These are phyloP conservation scores for Osmerus mordax DNA, from an alignment of 2,113 vertebrate genomes.

Conservation along the genomic window DNA sequence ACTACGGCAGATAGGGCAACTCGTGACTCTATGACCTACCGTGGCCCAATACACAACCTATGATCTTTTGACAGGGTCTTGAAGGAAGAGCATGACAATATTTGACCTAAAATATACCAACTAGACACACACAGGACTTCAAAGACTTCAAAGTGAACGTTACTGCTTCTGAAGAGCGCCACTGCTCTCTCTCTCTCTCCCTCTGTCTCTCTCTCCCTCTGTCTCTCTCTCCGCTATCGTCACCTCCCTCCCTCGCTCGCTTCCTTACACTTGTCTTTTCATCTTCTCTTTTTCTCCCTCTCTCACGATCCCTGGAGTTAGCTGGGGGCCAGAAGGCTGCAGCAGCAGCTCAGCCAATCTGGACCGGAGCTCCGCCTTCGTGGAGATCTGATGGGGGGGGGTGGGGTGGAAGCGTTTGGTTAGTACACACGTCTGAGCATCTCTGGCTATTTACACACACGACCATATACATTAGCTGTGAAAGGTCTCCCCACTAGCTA, in stretches of 20 bases:
- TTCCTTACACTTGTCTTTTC: slow-evolving; percentile 81
- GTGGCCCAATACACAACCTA: no score
- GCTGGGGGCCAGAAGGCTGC: slow-evolving; percentile 76
- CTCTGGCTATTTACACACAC: background rate
- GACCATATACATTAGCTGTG: background rate
- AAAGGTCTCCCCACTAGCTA: no score
- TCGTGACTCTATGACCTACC: slow-evolving; percentile 2
- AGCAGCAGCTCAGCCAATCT: slow-evolving; percentile 80
- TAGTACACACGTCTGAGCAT: background rate
- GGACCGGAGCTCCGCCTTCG: slow-evolving; percentile 77
- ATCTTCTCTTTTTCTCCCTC: slow-evolving; percentile 73
- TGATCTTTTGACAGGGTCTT: no score
- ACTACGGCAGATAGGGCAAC: no score
- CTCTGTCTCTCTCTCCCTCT: slow-evolving; percentile 17
- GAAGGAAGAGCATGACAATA: slow-evolving; percentile 25
- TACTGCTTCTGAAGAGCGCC: slow-evolving; percentile 66
- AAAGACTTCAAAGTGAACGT: slow-evolving; percentile 64
- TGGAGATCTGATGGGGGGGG: slow-evolving; percentile 72
- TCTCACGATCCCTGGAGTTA: slow-evolving; percentile 70
- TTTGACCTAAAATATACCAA: slow-evolving; percentile 57
- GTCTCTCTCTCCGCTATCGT: slow-evolving; percentile 13
- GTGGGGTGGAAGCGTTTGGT: background rate
- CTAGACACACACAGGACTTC: slow-evolving; percentile 53
- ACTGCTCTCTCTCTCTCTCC: slow-evolving; percentile 27
- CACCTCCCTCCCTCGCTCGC: slow-evolving; percentile 44